Base-by-base conservation (phyloP, 2,888 invertebrate genomes). In the Neoaliturus tenellus region DNA sequence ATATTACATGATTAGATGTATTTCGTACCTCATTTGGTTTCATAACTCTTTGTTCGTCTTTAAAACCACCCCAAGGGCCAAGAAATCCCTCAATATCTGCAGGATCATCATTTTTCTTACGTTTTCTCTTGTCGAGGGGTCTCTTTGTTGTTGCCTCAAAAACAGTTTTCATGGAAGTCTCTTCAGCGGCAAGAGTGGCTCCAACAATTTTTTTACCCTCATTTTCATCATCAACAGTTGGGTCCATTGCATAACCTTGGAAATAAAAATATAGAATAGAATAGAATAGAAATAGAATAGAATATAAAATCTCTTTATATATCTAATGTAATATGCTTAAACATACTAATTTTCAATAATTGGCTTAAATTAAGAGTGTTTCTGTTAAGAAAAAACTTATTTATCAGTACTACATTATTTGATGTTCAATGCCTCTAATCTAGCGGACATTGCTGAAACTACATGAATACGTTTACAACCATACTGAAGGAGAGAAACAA, bases 31-130 rank as follows among this genome's bases (percentile, higher is more conserved):
- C 98, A 83, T 95, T 95, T 0, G 99, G 99, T 90, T 96, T 96
- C 89, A 97, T 94, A 0, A 98, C 93, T 82, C 96, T 94, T 88
- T 95, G 93, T 91, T 99, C 99, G 89, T 98, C 98, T 10, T 95
- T 94, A 91, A 93, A 99, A 81, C 96, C 96, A 83, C 98, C 99
- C 99, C 99, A 99, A 0, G 99, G 99, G 0, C 99, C 99, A 0
- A 98, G 92, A 90, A 98, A 99, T 0, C 99, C 99, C 58, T 96
- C 97, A 28, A 99, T 93, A 91, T 99, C 99, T 23, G 94, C 93
- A 0, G 99, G 96, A 88, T 98, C 94, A 88, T 96, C 95, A 91
- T 99, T 99, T 90, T 95, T 95, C 82, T 94, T 94, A 85, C 98
- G 92, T 91, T 98, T 98, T 89, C 97, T 93, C 88, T 94, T 95